A percentile compares a stretch with the other conserved stretches of the same genome.
Conservation (phyloP, 1,140 invertebrate genomes). For the Drosophila sturtevanti region DNA sequence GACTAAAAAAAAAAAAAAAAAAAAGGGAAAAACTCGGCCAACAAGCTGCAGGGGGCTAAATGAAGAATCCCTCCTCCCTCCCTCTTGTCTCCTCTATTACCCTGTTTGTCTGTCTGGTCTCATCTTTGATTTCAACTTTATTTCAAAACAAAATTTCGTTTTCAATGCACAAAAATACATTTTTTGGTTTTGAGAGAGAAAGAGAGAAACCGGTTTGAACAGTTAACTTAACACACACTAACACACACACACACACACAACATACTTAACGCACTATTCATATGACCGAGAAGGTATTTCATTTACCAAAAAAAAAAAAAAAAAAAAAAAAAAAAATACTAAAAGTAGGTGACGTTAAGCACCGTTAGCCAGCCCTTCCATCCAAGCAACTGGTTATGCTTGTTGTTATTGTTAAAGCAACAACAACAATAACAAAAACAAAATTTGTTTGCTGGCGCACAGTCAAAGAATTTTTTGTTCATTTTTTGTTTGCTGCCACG, state of each 20-base stretch:
- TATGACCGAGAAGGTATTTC: constrained; percentile 55
- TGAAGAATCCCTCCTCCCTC: constrained; percentile 19
- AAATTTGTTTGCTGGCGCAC: constrained; percentile 35
- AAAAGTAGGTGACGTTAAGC: constrained; percentile 78
- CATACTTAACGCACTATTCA: constrained; percentile 8
- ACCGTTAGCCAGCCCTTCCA: constrained; percentile 58
- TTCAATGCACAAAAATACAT: constrained; percentile 65
- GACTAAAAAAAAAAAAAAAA: background rate
- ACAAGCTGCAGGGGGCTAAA: constrained; percentile 40
- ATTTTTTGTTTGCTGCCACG: constrained; percentile 50
- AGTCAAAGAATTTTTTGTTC: constrained; percentile 52
- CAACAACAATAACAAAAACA: constrained; percentile 35
- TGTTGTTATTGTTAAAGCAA: constrained; percentile 44
- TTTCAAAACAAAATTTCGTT: constrained; percentile 74
- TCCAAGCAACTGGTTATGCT: constrained; percentile 66
- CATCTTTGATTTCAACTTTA: constrained; percentile 33
- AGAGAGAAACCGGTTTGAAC: constrained; percentile 62
- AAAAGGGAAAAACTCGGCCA: constrained; percentile 52
- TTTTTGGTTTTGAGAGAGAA: background rate
- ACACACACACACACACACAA: constrained; percentile 24
- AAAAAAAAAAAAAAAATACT: constrained; percentile 56
- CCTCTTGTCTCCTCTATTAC: background rate
- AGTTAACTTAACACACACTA: constrained; percentile 42
- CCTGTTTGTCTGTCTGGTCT: background rate
- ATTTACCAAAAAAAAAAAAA: constrained; percentile 56